These are phyloP conservation scores for Pomacea maculata DNA, from an alignment of 1,140 invertebrate genomes.

Conservation along the genomic window DNA sequence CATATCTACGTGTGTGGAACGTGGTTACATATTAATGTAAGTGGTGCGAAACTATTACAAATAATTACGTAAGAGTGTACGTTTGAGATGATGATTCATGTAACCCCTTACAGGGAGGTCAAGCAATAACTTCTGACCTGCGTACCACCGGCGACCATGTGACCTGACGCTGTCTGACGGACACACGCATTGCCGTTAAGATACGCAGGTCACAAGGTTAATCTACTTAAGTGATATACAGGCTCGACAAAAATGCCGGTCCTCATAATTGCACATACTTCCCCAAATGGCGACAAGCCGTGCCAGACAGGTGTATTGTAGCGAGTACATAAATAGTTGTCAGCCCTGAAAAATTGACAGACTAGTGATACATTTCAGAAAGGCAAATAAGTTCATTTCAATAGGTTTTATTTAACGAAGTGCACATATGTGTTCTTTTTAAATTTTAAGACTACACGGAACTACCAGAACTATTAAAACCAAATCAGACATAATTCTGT, in stretches of 20 bases:
- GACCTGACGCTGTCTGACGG: too few relatives aligned
- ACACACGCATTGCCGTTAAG: background rate
- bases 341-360: conserved; percentile 14
- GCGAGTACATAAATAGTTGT: conserved; percentile 14
- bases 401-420: too few relatives aligned
- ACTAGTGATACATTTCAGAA: too few relatives aligned
- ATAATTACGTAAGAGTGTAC: background rate
- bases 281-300: conserved; percentile 13
- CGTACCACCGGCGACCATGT: too few relatives aligned
- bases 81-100: background rate
- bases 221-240: background rate
- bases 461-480: too few relatives aligned
- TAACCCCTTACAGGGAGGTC: background rate
- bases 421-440: too few relatives aligned
- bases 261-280: background rate
- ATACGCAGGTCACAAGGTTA: background rate
- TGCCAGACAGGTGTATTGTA: conserved; percentile 8
- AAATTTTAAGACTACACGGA: too few relatives aligned
- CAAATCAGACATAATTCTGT: too few relatives aligned
- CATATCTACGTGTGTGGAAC: too few relatives aligned
- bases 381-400: too few relatives aligned
- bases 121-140: background rate
- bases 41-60: too few relatives aligned
- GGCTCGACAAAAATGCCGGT: background rate
- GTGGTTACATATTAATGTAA: too few relatives aligned